These are phyloP conservation scores for Malurus cyaneus DNA, from an alignment of 2,113 vertebrate species.

Conservation along the genomic window DNA sequence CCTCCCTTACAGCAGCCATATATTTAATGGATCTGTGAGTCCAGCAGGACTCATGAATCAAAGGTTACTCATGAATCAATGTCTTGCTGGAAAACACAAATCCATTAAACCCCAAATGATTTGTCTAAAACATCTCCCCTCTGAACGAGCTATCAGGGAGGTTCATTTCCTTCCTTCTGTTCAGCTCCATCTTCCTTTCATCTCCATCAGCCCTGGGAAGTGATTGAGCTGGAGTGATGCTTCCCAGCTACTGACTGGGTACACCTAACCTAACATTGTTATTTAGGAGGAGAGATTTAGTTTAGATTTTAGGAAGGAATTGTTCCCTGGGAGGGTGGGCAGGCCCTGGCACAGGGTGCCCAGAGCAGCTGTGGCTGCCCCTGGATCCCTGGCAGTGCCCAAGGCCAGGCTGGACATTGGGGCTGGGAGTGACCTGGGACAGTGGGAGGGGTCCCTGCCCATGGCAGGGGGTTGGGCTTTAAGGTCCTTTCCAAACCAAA, in stretches of 20 bases:
- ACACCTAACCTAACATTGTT: too few relatives aligned
- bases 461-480: accelerated
- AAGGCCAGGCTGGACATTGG: not conserved
- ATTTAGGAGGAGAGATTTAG: not conserved
- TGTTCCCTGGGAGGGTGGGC: accelerated
- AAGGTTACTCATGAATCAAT: not conserved
- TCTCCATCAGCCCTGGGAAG: not conserved
- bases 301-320: not conserved
- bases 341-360: not conserved
- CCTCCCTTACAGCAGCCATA: not conserved
- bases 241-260: not conserved
- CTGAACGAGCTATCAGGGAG: not conserved
- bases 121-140: not conserved
- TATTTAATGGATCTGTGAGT: not conserved
- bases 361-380: not conserved
- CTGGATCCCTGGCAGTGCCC: not conserved
- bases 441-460: not conserved
- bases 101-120: not conserved
- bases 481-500: not conserved
- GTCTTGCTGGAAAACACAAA: not conserved
- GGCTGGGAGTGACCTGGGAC: not conserved
- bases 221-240: not conserved
- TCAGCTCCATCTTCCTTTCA: not conserved
- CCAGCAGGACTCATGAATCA: constrained; percentile 16
- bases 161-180: not conserved